phyloP scores from a whole-genome alignment of 2,888 invertebrate genomes.

The Tachina fera region DNA sequence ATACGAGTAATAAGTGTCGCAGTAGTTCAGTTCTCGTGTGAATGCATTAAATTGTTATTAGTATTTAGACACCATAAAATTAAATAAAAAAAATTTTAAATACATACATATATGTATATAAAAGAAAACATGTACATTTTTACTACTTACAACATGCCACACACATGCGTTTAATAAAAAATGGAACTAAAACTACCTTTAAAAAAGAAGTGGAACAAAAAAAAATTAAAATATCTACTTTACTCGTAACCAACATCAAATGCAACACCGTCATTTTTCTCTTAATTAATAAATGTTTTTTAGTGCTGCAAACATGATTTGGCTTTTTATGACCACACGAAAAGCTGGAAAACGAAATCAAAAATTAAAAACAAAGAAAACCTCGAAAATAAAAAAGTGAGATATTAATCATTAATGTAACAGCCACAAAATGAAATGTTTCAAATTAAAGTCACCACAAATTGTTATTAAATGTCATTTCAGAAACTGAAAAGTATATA shows the following conservation, averaged over 20 bases:
- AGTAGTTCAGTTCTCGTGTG: conserved; percentile 36
- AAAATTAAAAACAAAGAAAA: conserved; percentile 5
- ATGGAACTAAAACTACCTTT: conserved; percentile 6
- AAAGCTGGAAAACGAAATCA: conserved; percentile 21
- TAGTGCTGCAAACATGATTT: conserved; percentile 67
- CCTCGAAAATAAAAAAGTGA: conserved; percentile 4
- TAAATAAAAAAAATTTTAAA: not conserved
- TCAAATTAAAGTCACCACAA: conserved; percentile 19
- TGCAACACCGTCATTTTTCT: conserved; percentile 70
- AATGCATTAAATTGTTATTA: conserved; percentile 55
- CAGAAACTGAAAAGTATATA: conserved; percentile 13
- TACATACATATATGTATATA: no score
- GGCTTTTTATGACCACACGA: conserved; percentile 69
- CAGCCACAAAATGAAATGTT: conserved; percentile 42
- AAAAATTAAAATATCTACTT: conserved; percentile 20
- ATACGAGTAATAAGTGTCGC: not conserved
- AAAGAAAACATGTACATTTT: no score
- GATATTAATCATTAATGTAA: conserved; percentile 63
- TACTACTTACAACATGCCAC: conserved; percentile 57
- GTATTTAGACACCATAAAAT: conserved; percentile 49
- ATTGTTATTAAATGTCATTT: conserved; percentile 53
- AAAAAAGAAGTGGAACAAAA: conserved; percentile 26
- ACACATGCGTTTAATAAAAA: conserved; percentile 56
- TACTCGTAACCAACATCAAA: conserved; percentile 53
- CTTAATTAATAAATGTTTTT: conserved; percentile 71